Evolutionary conservation across 2,888 invertebrate species (phyloP).

Genomic region (Mesopsocus fuscifrons): DNA sequence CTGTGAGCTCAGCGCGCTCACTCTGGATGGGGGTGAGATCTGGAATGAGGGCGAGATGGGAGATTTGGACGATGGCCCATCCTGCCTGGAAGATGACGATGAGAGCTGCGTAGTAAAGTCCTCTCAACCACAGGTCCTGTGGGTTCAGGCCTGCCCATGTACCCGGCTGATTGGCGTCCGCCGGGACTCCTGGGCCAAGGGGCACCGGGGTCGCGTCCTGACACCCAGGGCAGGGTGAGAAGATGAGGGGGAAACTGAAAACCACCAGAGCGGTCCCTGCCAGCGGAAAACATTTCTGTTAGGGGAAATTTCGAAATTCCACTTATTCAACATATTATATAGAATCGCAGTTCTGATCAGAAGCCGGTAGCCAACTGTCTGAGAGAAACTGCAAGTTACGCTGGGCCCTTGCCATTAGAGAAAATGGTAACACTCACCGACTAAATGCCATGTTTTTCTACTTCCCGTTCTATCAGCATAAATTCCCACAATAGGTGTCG

Average conservation of each 20-base stretch:
- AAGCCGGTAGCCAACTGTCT: too few species aligned
- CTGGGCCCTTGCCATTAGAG: too few species aligned
- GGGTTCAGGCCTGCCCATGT: constrained; percentile 1
- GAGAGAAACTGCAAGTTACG: too few species aligned
- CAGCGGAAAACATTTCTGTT: constrained; percentile 15
- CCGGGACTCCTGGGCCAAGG: neutral
- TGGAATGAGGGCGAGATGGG: constrained; percentile 81
- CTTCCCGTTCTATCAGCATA: constrained; percentile 61
- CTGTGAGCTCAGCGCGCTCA: constrained; percentile 57
- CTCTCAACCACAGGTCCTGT: constrained; percentile 19
- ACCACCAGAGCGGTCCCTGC: constrained; percentile 46
- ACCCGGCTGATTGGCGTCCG: constrained; percentile 24
- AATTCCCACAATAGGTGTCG: constrained; percentile 43
- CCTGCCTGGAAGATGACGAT: constrained; percentile 75
- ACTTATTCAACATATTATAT: too few species aligned
- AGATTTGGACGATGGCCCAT: constrained; percentile 87
- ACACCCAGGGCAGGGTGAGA: constrained; percentile 46
- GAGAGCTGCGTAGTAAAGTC: constrained; percentile 28
- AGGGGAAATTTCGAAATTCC: neutral
- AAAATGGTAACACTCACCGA: constrained; percentile 33
- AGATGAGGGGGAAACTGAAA: constrained; percentile 58
- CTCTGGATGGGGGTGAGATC: constrained; percentile 47
- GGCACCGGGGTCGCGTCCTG: constrained; percentile 27
- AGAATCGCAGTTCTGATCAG: too few species aligned
- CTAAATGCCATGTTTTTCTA: constrained; percentile 67